phyloP scores from a whole-genome alignment of 2,888 invertebrate genomes.

The Leptopilina syphax region DNA sequence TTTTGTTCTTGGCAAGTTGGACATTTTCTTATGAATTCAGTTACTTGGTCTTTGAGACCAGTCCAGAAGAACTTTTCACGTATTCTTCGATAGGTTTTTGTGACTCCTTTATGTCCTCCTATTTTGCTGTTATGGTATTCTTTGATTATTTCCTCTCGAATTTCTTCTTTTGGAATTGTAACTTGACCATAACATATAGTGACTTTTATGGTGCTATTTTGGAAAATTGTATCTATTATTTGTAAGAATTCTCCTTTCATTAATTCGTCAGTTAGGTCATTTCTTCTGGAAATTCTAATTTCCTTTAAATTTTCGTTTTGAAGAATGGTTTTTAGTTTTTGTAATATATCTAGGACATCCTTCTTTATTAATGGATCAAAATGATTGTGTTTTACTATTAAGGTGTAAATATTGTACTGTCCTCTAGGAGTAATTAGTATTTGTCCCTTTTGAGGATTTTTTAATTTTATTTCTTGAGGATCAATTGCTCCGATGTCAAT shows the following conservation, averaged over 20 bases:
- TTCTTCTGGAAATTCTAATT: neutral
- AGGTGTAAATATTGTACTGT: neutral
- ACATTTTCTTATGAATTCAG: conserved; percentile 49
- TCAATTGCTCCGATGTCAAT: neutral
- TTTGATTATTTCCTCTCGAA: conserved; percentile 26
- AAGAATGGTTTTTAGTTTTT: neutral
- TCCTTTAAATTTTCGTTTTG: neutral
- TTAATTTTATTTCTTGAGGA: neutral
- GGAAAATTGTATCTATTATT: neutral
- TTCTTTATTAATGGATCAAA: neutral
- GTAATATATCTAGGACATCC: neutral
- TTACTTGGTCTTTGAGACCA: conserved; percentile 48
- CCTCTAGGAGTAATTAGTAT: neutral
- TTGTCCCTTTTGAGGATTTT: neutral
- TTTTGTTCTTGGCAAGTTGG: conserved; percentile 50
- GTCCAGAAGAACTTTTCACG: conserved; percentile 52
- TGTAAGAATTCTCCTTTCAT: neutral
- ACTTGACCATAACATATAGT: neutral
- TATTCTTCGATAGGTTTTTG: conserved; percentile 52
- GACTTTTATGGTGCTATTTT: neutral
- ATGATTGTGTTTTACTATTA: neutral
- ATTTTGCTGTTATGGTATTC: conserved; percentile 50
- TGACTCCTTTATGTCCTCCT: conserved; percentile 57
- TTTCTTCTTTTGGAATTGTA: neutral
- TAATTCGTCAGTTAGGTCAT: neutral